Conservation (phyloP, 1,140 invertebrate species). For the Gryon sp. region DNA sequence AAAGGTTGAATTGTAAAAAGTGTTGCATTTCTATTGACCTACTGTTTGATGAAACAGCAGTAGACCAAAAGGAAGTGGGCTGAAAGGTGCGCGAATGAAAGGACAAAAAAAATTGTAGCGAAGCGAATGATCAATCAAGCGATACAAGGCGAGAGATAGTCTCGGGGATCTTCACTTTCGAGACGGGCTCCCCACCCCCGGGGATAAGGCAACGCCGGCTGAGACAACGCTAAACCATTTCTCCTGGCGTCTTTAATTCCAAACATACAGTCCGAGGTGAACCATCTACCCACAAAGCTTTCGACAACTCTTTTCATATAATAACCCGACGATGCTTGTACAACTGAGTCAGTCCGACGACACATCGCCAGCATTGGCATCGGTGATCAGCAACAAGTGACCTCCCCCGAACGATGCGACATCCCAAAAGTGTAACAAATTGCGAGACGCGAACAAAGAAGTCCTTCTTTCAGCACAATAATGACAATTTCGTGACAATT, state of each 20-base stretch:
- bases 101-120: background rate
- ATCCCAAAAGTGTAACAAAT: conserved; percentile 1
- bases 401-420: too few species aligned
- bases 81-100: too few species aligned
- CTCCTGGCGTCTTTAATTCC: conserved; percentile 64
- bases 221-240: conserved; percentile 67
- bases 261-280: conserved; percentile 67
- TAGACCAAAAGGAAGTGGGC: background rate
- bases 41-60: background rate
- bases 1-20: too few species aligned
- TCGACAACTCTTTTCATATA: background rate
- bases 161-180: conserved; percentile 41
- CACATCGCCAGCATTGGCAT: too few species aligned
- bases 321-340: background rate
- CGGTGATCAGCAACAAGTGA: background rate
- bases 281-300: conserved; percentile 58
- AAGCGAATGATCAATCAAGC: background rate
- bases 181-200: conserved; percentile 7
- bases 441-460: conserved; percentile 8
- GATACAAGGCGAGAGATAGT: conserved; percentile 9
- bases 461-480: background rate
- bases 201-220: background rate
- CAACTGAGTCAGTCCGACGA: background rate
- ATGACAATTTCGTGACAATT: background rate
- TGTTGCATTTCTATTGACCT: too few species aligned